These are phyloP conservation scores for Drosophila asahinai DNA, from an alignment of 1,140 invertebrate genomes.

Conservation along the genomic window DNA sequence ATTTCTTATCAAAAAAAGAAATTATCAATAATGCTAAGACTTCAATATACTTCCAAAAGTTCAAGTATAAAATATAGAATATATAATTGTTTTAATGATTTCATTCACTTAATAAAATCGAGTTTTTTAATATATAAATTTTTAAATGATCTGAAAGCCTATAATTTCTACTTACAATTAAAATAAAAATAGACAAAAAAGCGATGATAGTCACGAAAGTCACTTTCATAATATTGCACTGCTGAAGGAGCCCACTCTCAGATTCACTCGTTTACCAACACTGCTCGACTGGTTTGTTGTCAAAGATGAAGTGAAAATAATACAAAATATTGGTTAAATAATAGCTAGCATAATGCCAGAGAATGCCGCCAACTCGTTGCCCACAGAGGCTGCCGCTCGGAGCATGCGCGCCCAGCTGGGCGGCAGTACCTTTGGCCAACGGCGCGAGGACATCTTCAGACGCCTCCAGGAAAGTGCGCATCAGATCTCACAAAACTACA, in stretches of 20 bases:
- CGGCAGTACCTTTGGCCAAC: constrained; percentile 74
- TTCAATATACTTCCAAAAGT: no score
- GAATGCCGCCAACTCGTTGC: constrained; percentile 37
- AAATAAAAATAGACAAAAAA: background rate
- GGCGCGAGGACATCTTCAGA: constrained; percentile 75
- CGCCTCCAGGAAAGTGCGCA: constrained; percentile 87
- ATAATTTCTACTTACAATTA: background rate
- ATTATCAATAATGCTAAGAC: no score
- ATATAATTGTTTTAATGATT: no score
- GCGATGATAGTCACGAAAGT: background rate
- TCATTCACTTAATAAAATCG: no score
- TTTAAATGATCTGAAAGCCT: background rate
- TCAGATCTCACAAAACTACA: constrained; percentile 90
- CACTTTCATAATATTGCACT: background rate
- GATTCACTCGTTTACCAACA: constrained; percentile 16
- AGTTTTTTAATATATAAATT: no score
- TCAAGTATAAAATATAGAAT: no score
- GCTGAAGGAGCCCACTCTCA: background rate
- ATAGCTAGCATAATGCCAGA: constrained; percentile 61
- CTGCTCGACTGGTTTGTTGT: constrained; percentile 36
- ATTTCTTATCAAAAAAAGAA: no score
- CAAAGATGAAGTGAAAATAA: constrained; percentile 57
- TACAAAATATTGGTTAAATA: constrained; percentile 22
- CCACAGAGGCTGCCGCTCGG: constrained; percentile 27
- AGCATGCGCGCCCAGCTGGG: constrained; percentile 35